Conservation (phyloP, 2,797 vertebrate genomes). For the Poecile montanus region DNA sequence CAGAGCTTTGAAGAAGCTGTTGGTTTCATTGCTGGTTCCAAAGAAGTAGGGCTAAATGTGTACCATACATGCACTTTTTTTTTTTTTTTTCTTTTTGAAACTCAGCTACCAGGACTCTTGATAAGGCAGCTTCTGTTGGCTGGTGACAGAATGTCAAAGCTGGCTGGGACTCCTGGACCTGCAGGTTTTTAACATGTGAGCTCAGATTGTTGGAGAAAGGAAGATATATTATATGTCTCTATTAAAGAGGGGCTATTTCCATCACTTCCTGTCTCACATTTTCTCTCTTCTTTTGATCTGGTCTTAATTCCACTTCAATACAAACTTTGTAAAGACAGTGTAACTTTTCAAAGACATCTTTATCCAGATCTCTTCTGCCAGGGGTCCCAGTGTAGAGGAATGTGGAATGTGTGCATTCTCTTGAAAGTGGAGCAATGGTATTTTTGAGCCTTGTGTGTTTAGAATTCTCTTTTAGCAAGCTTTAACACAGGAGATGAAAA, state of each 20-base stretch:
- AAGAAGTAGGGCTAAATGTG: neutral
- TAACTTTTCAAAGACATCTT: neutral
- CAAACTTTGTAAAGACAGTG: neutral
- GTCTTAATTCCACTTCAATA: neutral
- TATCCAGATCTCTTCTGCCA: neutral
- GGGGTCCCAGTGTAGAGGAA: neutral
- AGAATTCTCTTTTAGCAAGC: neutral
- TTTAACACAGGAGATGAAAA: neutral
- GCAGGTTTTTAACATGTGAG: neutral
- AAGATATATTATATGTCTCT: neutral
- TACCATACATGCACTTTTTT: too few species aligned
- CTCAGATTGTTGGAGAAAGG: neutral
- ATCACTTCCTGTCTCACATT: neutral
- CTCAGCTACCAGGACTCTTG: neutral
- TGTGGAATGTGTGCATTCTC: neutral
- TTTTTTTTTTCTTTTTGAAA: neutral
- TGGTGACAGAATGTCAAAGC: neutral
- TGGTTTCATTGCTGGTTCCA: neutral
- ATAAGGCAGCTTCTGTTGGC: neutral
- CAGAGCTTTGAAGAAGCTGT: neutral
- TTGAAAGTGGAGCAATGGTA: neutral
- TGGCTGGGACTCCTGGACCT: neutral
- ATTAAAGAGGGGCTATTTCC: neutral
- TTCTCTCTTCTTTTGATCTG: neutral
- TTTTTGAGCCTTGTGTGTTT: neutral